Evolutionary conservation across 2,113 vertebrate species (phyloP), one percentile per base, ranked within the genome.

Genomic region (Solenodon paradoxus): DNA sequence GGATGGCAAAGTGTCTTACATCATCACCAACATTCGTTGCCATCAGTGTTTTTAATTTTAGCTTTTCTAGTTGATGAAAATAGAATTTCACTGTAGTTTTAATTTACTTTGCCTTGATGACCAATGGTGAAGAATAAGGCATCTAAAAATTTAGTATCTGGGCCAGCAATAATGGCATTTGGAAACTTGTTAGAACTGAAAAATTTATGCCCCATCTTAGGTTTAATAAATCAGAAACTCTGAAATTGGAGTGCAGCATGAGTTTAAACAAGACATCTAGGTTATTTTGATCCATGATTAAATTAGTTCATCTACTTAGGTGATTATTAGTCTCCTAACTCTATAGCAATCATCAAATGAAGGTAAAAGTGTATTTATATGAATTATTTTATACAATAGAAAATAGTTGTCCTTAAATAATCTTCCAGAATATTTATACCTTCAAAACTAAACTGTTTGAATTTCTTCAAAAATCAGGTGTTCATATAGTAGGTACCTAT

Each of bases 181-280:
- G 11, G 20, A 92, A 92, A 66, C 19, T 87, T 77, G 26, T 81
- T 72, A 86, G 63, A 83, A 96, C 87, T 49, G 11, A 30, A 90
- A 87, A 79, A 24, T 32, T 8, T 75, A 53, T 71, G 69, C 28
- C 35, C 9, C 7, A 59, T 42, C 1, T 4, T 9, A 79, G 10
- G 49, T 19, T n/a, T 72, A 78, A 81, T 45, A 57, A 68, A 93
- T 66, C 30, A 72, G 42, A 68, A 84, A 83, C 20, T 10, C 19
- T 53, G 15, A 8, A n/a, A 15, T 24, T 79, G 51, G 13, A 71
- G 38, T 2, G 30, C 17, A 63, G 16, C 22, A 22, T 35, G 16
- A 91, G 61, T 42, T 92, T 83, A 68, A 68, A 47, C 49, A n/a
- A 79, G 13, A 22, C 26, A 1, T 92, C 26, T 19, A 32, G 19